Percentiles rank a stretch among this genome's conserved stretches.
phyloP scores from a whole-genome alignment of 2,797 vertebrate species.

The Epinephelus coioides region DNA sequence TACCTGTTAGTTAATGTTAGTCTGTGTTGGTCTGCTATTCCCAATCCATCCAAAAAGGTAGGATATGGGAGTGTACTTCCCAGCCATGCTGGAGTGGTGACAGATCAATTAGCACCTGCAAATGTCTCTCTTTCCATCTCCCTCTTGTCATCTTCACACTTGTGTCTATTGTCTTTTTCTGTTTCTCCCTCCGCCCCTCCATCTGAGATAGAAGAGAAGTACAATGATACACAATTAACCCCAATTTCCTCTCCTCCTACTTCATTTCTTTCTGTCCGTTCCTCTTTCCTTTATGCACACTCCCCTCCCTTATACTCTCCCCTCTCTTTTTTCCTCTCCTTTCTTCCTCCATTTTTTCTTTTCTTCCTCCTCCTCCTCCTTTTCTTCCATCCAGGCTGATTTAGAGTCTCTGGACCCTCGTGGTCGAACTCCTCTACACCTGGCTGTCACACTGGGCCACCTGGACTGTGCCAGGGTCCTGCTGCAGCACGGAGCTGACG shows the following conservation, averaged over 20 bases:
- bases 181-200: neutral
- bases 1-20: neutral
- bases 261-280: constrained; percentile 5
- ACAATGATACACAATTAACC: constrained; percentile 35
- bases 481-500: constrained; percentile 92
- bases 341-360: neutral
- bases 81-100: constrained; percentile 29
- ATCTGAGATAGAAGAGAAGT: constrained; percentile 19
- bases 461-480: constrained; percentile 93
- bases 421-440: constrained; percentile 94
- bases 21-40: too few relatives aligned
- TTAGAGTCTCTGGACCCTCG: constrained; percentile 94
- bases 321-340: neutral
- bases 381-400: constrained; percentile 84
- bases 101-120: constrained; percentile 74
- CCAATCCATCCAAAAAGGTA: constrained; percentile 10
- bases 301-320: neutral
- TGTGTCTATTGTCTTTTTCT: constrained; percentile 31
- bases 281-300: neutral
- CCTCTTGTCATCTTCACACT: constrained; percentile 15
- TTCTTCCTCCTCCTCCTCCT: neutral
- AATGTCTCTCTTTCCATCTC: constrained; percentile 29
- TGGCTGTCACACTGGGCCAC: constrained; percentile 94
- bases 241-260: constrained; percentile 11
- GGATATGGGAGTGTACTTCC: constrained; percentile 16